Evolutionary conservation across 2,113 vertebrate genomes (phyloP).

Genomic region (Lophochroa leadbeateri): DNA sequence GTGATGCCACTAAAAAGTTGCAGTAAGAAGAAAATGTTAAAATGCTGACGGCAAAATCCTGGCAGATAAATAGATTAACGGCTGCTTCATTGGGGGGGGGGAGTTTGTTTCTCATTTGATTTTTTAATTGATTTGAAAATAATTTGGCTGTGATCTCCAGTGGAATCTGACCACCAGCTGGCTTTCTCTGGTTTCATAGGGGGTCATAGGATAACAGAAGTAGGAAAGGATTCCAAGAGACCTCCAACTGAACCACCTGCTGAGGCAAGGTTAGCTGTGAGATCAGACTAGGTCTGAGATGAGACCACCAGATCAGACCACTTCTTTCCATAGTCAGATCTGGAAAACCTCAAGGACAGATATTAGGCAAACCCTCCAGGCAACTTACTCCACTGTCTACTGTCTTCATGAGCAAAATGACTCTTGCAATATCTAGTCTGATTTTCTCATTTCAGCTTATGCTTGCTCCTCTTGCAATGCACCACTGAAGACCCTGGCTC

Average conservation of each 20-base stretch:
- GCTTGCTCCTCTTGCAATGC: fast-evolving
- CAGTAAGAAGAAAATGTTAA: not conserved
- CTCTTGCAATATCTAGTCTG: not conserved
- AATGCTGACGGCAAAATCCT: not conserved
- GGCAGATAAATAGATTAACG: not conserved
- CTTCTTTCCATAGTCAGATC: not conserved
- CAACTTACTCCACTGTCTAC: not conserved
- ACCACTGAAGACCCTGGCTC: not conserved
- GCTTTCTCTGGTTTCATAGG: not conserved
- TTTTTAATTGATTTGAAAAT: not conserved
- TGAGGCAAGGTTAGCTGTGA: not conserved
- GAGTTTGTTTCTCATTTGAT: not conserved
- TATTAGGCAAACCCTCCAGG: not conserved
- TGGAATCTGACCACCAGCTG: not conserved
- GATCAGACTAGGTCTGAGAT: not conserved
- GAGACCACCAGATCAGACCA: not conserved
- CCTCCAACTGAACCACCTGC: not conserved
- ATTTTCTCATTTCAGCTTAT: not conserved
- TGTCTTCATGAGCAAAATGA: not conserved
- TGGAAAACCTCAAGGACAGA: not conserved
- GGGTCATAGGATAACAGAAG: not conserved
- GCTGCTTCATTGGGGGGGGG: not conserved
- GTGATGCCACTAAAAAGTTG: not conserved
- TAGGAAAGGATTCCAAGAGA: not conserved
- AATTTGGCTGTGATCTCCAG: not conserved